A percentile compares a stretch with the other conserved stretches of the same genome.
These are phyloP conservation scores for Enteromius trimaculatus DNA, from an alignment of 2,797 vertebrate genomes.

Conservation along the genomic window DNA sequence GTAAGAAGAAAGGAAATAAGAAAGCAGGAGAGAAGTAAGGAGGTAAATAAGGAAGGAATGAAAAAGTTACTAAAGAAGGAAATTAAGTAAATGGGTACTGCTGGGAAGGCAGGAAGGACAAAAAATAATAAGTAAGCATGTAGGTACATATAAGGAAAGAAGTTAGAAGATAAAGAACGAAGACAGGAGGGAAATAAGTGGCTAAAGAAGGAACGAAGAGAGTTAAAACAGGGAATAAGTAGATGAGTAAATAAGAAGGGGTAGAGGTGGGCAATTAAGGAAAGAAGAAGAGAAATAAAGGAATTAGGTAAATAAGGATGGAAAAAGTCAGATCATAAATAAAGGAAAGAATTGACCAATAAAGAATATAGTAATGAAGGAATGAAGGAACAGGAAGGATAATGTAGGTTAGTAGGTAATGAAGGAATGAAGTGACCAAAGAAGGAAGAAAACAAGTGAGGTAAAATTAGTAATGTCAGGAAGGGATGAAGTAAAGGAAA, in stretches of 20 bases:
- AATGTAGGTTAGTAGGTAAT: too few relatives aligned
- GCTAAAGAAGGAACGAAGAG: background rate
- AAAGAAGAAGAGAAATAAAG: background rate
- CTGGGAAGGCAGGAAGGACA: background rate
- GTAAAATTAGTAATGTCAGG: background rate
- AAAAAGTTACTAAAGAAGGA: background rate
- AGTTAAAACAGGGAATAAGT: background rate
- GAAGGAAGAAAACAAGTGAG: background rate
- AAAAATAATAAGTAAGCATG: background rate
- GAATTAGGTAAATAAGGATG: background rate
- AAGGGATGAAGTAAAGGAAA: background rate
- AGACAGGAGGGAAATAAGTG: background rate
- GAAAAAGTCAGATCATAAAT: background rate
- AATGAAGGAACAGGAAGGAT: background rate
- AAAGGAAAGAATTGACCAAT: background rate
- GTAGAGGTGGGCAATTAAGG: background rate
- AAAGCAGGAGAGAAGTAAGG: background rate
- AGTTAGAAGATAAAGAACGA: background rate
- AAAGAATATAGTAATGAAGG: background rate
- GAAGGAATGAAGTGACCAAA: background rate
- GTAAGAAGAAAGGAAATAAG: background rate
- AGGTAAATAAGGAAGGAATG: background rate
- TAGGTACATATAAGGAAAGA: background rate
- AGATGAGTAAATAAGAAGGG: background rate
- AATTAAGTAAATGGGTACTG: background rate